A percentile compares a stretch with the other conserved stretches of the same genome.
Evolutionary conservation across 1,140 invertebrate genomes (phyloP).

Genomic region (Drosophila navojoa): DNA sequence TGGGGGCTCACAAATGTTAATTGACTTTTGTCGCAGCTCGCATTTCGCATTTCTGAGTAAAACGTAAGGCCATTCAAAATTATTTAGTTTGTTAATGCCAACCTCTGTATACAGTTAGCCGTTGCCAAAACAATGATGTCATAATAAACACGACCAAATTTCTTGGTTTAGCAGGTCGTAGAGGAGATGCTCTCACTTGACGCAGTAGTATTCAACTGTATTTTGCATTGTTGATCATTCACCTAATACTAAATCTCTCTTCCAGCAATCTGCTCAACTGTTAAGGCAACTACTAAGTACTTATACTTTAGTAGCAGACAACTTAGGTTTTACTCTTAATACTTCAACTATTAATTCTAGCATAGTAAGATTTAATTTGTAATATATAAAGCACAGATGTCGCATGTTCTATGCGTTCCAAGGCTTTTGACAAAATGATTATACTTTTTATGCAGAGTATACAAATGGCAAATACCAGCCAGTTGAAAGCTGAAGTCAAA

Average conservation of each 20-base stretch:
- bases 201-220: too few relatives aligned
- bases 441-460: not conserved
- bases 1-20: conserved; percentile 31
- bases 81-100: conserved; percentile 47
- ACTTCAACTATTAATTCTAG: too few relatives aligned
- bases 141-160: conserved; percentile 49
- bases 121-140: conserved; percentile 60
- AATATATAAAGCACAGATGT: too few relatives aligned
- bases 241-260: too few relatives aligned
- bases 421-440: not conserved
- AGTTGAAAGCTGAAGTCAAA: conserved; percentile 36
- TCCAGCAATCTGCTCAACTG: too few relatives aligned
- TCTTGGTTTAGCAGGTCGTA: not conserved
- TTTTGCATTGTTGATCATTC: too few relatives aligned
- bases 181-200: not conserved
- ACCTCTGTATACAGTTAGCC: conserved; percentile 32
- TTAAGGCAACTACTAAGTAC: too few relatives aligned
- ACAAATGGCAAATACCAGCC: conserved; percentile 36
- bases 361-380: too few relatives aligned
- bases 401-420: too few relatives aligned
- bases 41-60: conserved; percentile 17
- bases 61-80: conserved; percentile 18
- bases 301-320: too few relatives aligned
- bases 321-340: too few relatives aligned
- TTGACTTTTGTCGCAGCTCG: conserved; percentile 24